phyloP scores from a whole-genome alignment of 2,888 invertebrate species.

The Hirtodrosophila cameraria region DNA sequence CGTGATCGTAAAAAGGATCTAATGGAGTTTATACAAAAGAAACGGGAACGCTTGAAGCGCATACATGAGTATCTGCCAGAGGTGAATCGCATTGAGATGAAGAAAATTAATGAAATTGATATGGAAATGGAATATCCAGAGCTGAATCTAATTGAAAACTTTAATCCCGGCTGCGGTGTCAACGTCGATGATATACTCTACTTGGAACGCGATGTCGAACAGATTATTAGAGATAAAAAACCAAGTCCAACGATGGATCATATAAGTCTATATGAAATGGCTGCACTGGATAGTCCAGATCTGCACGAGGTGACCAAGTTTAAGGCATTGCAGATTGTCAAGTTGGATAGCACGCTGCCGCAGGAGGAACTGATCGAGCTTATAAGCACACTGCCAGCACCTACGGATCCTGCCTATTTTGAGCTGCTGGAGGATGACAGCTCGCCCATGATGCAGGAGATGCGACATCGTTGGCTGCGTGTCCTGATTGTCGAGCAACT shows the following conservation, averaged over 20 bases:
- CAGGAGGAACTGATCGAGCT: conserved; percentile 29
- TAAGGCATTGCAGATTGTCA: conserved; percentile 54
- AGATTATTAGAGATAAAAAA: conserved; percentile 32
- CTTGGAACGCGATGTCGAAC: conserved; percentile 55
- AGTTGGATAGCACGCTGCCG: conserved; percentile 42
- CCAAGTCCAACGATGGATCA: not conserved
- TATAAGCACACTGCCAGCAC: conserved; percentile 49
- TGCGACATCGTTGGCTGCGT: conserved; percentile 68
- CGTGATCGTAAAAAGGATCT: conserved; percentile 84
- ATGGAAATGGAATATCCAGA: conserved; percentile 80
- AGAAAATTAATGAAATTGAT: conserved; percentile 60
- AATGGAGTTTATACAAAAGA: conserved; percentile 80
- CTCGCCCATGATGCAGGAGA: conserved; percentile 63
- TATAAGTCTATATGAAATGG: conserved; percentile 24
- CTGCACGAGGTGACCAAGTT: conserved; percentile 59
- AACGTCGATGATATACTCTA: conserved; percentile 76
- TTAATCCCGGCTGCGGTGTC: conserved; percentile 69
- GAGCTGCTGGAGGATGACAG: conserved; percentile 41
- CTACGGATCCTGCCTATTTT: conserved; percentile 58
- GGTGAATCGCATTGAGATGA: conserved; percentile 76
- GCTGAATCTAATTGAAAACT: conserved; percentile 73
- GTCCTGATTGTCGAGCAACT: conserved; percentile 88
- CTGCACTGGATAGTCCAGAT: conserved; percentile 12
- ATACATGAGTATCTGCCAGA: conserved; percentile 87
- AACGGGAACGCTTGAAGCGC: conserved; percentile 82